These are phyloP conservation scores for Nothura maculosa DNA, from an alignment of 2,797 vertebrate species.

Conservation along the genomic window DNA sequence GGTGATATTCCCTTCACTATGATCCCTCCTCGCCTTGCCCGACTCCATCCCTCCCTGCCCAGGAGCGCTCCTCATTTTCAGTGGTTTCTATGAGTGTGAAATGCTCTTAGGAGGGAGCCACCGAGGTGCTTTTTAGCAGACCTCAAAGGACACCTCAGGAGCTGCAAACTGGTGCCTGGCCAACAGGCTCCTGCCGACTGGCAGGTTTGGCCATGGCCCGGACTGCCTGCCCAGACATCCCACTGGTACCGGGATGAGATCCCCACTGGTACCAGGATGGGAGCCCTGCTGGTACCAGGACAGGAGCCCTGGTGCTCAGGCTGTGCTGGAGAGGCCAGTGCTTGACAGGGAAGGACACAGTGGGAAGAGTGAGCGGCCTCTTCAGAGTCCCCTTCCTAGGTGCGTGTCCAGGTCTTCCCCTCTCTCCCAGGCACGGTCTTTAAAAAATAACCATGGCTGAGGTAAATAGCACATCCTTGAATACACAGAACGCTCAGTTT, in stretches of 20 bases:
- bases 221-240: neutral
- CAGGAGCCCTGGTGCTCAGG: neutral
- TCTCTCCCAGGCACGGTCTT: neutral
- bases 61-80: rapidly evolving
- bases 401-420: neutral
- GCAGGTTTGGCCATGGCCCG: neutral
- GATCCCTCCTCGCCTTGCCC: neutral
- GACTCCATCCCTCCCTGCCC: neutral
- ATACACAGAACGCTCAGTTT: neutral
- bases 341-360: neutral
- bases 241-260: neutral
- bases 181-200: neutral
- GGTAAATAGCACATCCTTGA: neutral
- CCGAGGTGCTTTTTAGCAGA: neutral
- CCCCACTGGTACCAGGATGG: slow-evolving; percentile 12
- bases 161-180: neutral
- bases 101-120: neutral
- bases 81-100: neutral
- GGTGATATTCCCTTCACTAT: neutral
- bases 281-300: neutral
- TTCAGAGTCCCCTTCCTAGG: neutral
- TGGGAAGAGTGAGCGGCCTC: neutral
- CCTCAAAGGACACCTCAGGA: neutral
- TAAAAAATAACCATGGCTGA: neutral
- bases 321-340: neutral